Percentiles rank a stretch among this genome's conserved stretches.
Conservation (phyloP, 1,140 invertebrate species). For the Aleiodes sp. region DNA sequence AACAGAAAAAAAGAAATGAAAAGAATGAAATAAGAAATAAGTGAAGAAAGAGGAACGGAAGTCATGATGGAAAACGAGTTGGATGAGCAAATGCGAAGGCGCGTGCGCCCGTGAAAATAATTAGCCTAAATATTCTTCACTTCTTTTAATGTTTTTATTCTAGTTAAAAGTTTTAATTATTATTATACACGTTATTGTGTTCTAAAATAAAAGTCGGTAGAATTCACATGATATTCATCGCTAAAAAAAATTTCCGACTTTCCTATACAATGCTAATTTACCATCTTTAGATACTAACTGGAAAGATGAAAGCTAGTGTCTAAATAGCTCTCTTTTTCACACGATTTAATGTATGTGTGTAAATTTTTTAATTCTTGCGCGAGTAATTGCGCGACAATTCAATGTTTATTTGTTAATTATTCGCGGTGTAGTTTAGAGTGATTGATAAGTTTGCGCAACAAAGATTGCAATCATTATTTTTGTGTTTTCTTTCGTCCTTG, state of each 20-base stretch:
- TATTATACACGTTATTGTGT: neutral
- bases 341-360: neutral
- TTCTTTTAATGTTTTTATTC: neutral
- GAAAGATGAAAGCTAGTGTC: neutral
- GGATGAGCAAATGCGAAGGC: too few relatives aligned
- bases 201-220: neutral
- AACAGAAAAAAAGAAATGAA: too few relatives aligned
- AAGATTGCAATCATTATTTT: too few relatives aligned
- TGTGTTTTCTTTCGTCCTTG: too few relatives aligned
- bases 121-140: neutral
- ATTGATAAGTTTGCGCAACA: too few relatives aligned
- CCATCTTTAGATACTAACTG: neutral
- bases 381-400: neutral
- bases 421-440: too few relatives aligned
- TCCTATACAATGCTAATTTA: slow-evolving; percentile 8
- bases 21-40: too few relatives aligned
- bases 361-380: neutral
- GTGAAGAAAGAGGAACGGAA: too few relatives aligned
- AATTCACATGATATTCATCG: slow-evolving; percentile 18
- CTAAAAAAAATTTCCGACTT: slow-evolving; percentile 18
- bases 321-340: neutral
- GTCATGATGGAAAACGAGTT: too few relatives aligned
- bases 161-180: too few relatives aligned
- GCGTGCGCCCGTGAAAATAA: too few relatives aligned
- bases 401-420: neutral